A percentile compares a stretch with the other conserved stretches of the same genome.
These are phyloP conservation scores for Gonioctena quinquepunctata DNA, from an alignment of 1,140 invertebrate genomes.

Conservation along the genomic window DNA sequence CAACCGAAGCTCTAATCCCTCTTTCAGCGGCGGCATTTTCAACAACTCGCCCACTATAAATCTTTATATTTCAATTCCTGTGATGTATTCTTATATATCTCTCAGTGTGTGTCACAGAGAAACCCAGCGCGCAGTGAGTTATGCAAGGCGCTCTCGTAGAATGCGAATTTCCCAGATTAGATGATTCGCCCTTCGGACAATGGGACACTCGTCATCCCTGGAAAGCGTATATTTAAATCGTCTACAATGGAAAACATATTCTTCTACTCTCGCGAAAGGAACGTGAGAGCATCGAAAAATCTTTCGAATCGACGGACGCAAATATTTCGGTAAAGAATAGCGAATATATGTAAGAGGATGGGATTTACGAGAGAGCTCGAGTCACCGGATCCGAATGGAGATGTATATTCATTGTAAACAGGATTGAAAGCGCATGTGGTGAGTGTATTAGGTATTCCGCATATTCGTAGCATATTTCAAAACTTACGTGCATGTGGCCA, in stretches of 20 bases:
- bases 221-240: slow-evolving; percentile 28
- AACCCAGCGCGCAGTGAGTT: too few species aligned
- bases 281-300: slow-evolving; percentile 1
- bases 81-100: not conserved
- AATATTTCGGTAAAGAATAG: not conserved
- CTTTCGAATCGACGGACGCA: not conserved
- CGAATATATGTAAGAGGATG: not conserved
- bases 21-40: not conserved
- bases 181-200: slow-evolving; percentile 20
- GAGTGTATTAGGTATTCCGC: too few species aligned
- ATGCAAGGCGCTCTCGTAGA: not conserved
- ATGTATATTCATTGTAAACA: not conserved
- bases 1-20: not conserved
- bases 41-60: not conserved
- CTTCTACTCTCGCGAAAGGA: slow-evolving; percentile 19
- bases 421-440: not conserved
- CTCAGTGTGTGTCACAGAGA: too few species aligned
- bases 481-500: too few species aligned
- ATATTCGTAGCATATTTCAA: too few species aligned
- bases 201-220: slow-evolving; percentile 14
- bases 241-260: slow-evolving; percentile 31
- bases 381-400: not conserved
- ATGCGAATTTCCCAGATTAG: not conserved
- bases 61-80: not conserved
- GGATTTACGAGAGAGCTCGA: not conserved